Evolutionary conservation across 2,113 vertebrate genomes (phyloP), one percentile per base, ranked within the genome.

Genomic region (Chaetodon trifascialis): DNA sequence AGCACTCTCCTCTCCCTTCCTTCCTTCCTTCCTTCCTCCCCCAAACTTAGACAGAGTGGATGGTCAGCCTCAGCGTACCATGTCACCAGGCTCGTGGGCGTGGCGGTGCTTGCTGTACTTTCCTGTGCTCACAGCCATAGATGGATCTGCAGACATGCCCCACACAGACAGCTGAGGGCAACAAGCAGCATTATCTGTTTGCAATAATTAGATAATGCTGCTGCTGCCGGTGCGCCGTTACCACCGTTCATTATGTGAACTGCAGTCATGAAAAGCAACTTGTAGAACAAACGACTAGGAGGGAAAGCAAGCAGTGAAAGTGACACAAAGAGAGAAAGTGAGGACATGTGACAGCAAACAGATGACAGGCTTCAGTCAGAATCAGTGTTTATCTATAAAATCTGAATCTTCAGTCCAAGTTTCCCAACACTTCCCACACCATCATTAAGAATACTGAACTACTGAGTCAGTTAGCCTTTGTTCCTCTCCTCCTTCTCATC

Each of bases 51-150:
- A 55, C 38, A 56, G 68, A 56, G 68, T 17, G 38, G 34, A 51
- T 3, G 42, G 47, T 66, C 76, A 96, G 95, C 95, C 59, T 95
- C 95, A 84, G 10, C 64, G 1, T 0, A 5, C 66, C 54, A 95
- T 76, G 78, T 95, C 95, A 0, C 8, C 67, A 0, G 93, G 85
- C 68, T 88, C 36, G 0, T 95, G 96, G 38, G 92, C 4, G 65
- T 93, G 95, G 63, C 51, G 77, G 47, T 42, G 86, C 80, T 92
- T 94, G 23, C 1, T 2, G 15, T 94, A 92, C 69, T 82, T 93
- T 67, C 95, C 30, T 34, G 60, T 63, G 23, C 91, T 78, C 56
- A 95, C 94, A 4, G 88, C 88, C 91, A 64, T 44, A 0, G 92
- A 87, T 7, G 94, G 94, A 88, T 96, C 95, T 96, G 91, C 25